Evolutionary conservation across 2,113 vertebrate species (phyloP), one percentile per base, ranked within the genome.

Genomic region (Corythornis vintsioides): DNA sequence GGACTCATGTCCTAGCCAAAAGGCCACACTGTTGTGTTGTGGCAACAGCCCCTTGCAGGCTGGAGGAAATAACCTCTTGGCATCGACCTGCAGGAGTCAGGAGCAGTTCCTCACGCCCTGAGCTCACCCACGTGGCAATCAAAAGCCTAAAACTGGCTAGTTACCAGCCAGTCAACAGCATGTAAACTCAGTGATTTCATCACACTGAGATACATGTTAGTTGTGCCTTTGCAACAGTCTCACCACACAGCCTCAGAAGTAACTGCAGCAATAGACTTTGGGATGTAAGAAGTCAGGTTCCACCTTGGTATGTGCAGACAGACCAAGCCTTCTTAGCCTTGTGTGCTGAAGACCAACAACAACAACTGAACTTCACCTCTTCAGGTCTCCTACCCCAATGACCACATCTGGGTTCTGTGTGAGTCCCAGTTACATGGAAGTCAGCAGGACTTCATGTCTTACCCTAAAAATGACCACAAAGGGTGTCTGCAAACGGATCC

Each of bases 301-400:
- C 31, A 60, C 24, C 24, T 8, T 4, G 0, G 1, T 57, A 13
- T 1, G 0, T 6, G n/a, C 40, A 60, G 55, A 42, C 29, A 43
- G n/a, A 76, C 18, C 56, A 43, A 69, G 83, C 50, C 64, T 65
- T 13, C 42, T 28, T 60, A 92, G 80, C 31, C 20, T 66, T 15
- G 7, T 45, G 13, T 16, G 50, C 59, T 47, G 13, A 63, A 81
- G 52, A 45, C 15, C 8, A 42, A 25, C 2, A 1, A 2, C 50
- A 89, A 55, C 16, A 61, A 31, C 28, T 52, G 20, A 22, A 70
- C 8, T 8, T 57, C 20, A 77, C 7, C 12, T 73, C 43, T 65
- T 71, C 43, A 56, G 40, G 43, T 52, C 38, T 88, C 33, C 83
- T 53, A 22, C 33, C 9, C 57, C 35, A 61, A 57, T 6, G 11